These are phyloP conservation scores for Lycorma delicatula DNA, from an alignment of 1,140 invertebrate genomes.

Conservation along the genomic window DNA sequence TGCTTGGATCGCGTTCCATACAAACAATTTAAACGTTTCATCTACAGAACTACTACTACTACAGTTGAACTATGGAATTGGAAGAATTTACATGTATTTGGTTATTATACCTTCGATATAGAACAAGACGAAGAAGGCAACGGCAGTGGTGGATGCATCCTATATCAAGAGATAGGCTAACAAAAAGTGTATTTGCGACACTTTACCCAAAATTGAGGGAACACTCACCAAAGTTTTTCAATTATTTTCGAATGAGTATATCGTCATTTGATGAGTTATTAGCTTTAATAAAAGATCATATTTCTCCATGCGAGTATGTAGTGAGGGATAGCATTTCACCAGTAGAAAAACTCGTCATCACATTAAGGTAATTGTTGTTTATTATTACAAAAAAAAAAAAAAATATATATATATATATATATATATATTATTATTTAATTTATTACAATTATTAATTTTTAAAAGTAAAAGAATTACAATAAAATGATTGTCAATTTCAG, in stretches of 20 bases:
- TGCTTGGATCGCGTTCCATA: no score
- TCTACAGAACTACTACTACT: neutral
- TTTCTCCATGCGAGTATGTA: constrained; percentile 23
- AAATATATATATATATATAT: neutral
- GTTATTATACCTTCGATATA: neutral
- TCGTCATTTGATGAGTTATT: constrained; percentile 28
- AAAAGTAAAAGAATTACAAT: neutral
- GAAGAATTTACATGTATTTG: constrained; percentile 3
- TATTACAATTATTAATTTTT: neutral
- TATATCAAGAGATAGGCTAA: neutral
- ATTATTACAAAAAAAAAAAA: constrained; percentile 13
- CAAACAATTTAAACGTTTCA: no score
- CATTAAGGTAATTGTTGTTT: constrained; percentile 26
- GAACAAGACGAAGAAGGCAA: constrained; percentile 8
- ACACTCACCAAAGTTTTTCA: neutral
- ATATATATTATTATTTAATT: neutral
- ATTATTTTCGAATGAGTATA: constrained; percentile 40
- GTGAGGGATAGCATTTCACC: constrained; percentile 27
- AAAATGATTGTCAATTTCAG: neutral
- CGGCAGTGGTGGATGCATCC: constrained; percentile 2
- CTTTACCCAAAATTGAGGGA: constrained; percentile 6
- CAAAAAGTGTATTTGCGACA: constrained; percentile 2
- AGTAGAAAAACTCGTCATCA: constrained; percentile 30
- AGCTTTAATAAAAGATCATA: constrained; percentile 25
- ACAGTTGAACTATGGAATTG: neutral